Evolutionary conservation across 2,797 vertebrate species (phyloP).

Genomic region (Sebastes oblongus): DNA sequence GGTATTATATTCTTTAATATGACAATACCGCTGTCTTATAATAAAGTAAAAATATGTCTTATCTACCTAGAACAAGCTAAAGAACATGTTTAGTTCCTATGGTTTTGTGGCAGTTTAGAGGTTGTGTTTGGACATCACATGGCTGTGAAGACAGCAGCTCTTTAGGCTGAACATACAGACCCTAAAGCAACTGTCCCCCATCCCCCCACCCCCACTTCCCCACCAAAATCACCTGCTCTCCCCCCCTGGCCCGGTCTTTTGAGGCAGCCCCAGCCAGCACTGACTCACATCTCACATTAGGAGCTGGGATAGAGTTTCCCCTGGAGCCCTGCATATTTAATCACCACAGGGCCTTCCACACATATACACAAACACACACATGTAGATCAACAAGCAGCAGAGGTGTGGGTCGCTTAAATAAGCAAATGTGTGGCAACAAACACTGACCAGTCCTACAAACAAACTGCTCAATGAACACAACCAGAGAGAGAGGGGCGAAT

Average conservation of each 20-base stretch:
- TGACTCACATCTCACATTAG: slow-evolving; percentile 82
- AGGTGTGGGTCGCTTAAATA: slow-evolving; percentile 48
- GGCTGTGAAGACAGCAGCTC: slow-evolving; percentile 23
- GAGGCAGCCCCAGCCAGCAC: slow-evolving; percentile 61
- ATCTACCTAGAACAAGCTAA: background rate
- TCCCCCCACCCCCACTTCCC: background rate
- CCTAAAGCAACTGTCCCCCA: slow-evolving; percentile 15
- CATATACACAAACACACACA: slow-evolving; percentile 51
- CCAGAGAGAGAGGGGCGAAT: slow-evolving; percentile 4
- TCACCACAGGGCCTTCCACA: slow-evolving; percentile 67
- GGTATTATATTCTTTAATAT: background rate
- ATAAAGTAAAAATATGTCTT: background rate
- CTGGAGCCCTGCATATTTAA: slow-evolving; percentile 82
- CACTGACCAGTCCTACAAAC: slow-evolving; percentile 37
- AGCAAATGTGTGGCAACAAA: slow-evolving; percentile 51
- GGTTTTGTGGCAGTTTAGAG: background rate
- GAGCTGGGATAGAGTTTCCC: slow-evolving; percentile 79
- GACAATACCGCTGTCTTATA: background rate
- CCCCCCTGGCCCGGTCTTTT: slow-evolving; percentile 45
- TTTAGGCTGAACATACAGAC: slow-evolving; percentile 26
- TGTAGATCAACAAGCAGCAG: slow-evolving; percentile 65
- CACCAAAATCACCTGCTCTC: slow-evolving; percentile 53
- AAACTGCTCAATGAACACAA: slow-evolving; percentile 16
- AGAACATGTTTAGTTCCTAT: background rate
- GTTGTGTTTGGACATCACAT: slow-evolving; percentile 15